These are phyloP conservation scores for Manis pentadactyla DNA, from an alignment of 2,797 vertebrate species.

Conservation along the genomic window DNA sequence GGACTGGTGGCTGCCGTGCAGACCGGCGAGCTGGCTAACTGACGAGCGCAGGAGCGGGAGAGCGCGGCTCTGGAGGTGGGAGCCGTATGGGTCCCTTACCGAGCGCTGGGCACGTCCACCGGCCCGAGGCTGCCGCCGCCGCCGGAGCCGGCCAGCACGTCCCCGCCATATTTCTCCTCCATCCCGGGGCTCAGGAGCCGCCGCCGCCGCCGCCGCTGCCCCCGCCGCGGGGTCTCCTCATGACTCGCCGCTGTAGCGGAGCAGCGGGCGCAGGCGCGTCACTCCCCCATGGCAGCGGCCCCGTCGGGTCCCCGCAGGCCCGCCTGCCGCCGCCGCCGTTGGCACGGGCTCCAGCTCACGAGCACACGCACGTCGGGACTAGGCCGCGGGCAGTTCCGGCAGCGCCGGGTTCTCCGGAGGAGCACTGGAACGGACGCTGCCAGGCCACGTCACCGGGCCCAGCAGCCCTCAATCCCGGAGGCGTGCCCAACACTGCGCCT, in stretches of 20 bases:
- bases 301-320: background rate
- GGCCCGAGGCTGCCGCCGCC: conserved; percentile 94
- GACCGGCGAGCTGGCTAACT: background rate
- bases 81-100: conserved; percentile 85
- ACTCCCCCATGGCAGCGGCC: conserved; percentile 63
- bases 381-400: conserved; percentile 53
- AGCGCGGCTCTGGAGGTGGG: background rate
- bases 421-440: background rate
- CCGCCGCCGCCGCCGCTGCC: conserved; percentile 50
- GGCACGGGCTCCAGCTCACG: background rate
- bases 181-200: conserved; percentile 84
- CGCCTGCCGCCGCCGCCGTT: background rate
- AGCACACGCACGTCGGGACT: background rate
- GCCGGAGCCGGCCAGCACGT: conserved; percentile 92
- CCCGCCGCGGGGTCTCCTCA: conserved; percentile 56
- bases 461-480: conserved; percentile 66
- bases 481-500: conserved; percentile 40
- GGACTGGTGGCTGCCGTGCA: background rate
- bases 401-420: background rate
- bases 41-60: background rate
- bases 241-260: conserved; percentile 56
- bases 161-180: conserved; percentile 96
- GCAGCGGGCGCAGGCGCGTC: background rate
- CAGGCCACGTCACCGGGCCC: conserved; percentile 71
- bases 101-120: conserved; percentile 94